Evolutionary conservation across 2,888 invertebrate genomes (phyloP), one percentile per base, ranked within the genome.

Genomic region (Drosophila leonis): DNA sequence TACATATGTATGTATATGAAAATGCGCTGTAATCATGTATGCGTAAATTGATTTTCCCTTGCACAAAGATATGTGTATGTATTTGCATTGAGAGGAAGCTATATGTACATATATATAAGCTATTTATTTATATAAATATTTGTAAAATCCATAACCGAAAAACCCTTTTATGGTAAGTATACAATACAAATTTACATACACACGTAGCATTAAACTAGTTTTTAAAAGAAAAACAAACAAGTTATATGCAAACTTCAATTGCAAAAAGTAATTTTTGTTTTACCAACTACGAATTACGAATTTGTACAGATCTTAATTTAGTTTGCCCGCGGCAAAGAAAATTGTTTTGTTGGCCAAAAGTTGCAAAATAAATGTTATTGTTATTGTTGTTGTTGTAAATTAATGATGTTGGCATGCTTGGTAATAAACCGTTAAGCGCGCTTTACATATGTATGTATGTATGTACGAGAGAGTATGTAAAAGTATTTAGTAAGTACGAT

Each of bases 351-450:
- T 18, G 48, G 24, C 44, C 24, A 48, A 13, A 61, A 41, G 15
- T 69, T 33, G 27, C 24, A 37, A 52, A 66, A 42, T 52, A 52
- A 54, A 66, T 54, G 39, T 68, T 63, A 4, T 51, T 65, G 27
- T n/a, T n/a, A n/a, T 52, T 56, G 12, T 49, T 55, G 13, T 55
- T 60, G 31, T 76, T 65, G 55, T 78, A 54, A 27, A 27, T 54
- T 27, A 37, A 54, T 81, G 74, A 72, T 68, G 42, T 48, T 55
- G 64, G 61, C 84, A 84, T 84, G 84, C 84, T 79, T 63, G 80
- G 82, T 73, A 73, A 77, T 63, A 59, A 18, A 62, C 75, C 76
- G 63, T 73, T 78, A 79, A 75, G 71, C 76, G 79, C 78, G 66
- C 69, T 83, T 83, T 75, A 75, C 66, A 67, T 65, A 65, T 59